Evolutionary conservation across 2,888 invertebrate species (phyloP).

Genomic region (Xanthostigma xanthostigma): DNA sequence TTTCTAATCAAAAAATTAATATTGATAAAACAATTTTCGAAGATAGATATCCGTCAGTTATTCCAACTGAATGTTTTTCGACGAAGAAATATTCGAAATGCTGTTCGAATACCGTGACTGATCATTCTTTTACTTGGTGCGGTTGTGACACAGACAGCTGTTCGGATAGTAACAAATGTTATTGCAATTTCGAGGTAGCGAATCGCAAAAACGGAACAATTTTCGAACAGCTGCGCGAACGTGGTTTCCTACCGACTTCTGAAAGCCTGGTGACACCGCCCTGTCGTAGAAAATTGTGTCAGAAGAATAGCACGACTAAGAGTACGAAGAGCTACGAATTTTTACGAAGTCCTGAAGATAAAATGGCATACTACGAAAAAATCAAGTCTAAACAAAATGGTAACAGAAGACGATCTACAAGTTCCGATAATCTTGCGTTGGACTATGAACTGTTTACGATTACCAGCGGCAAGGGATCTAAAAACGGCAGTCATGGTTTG

Average conservation of each 20-base stretch:
- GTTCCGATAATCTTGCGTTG: conserved; percentile 50
- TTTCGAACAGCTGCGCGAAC: conserved; percentile 33
- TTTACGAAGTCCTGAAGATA: conserved; percentile 33
- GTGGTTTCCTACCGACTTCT: conserved; percentile 31
- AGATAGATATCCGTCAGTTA: no score
- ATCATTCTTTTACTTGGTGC: conserved; percentile 37
- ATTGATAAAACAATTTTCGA: no score
- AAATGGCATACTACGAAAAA: conserved; percentile 30
- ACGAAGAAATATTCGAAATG: no score
- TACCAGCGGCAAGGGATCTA: conserved; percentile 30
- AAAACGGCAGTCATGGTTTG: background rate
- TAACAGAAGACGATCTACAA: conserved; percentile 20
- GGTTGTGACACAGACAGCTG: conserved; percentile 79
- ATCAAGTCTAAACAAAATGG: conserved; percentile 25
- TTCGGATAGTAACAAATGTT: conserved; percentile 75
- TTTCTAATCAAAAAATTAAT: no score
- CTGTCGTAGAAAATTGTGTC: conserved; percentile 23
- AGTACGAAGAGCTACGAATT: conserved; percentile 36
- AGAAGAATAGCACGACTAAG: conserved; percentile 23
- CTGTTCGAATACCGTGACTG: conserved; percentile 3
- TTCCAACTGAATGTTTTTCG: no score
- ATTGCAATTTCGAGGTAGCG: conserved; percentile 40
- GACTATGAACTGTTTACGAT: conserved; percentile 58
- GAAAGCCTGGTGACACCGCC: conserved; percentile 13
- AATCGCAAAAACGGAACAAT: conserved; percentile 21